Evolutionary conservation across 2,113 vertebrate genomes (phyloP).

Genomic region (Heteronetta atricapilla): DNA sequence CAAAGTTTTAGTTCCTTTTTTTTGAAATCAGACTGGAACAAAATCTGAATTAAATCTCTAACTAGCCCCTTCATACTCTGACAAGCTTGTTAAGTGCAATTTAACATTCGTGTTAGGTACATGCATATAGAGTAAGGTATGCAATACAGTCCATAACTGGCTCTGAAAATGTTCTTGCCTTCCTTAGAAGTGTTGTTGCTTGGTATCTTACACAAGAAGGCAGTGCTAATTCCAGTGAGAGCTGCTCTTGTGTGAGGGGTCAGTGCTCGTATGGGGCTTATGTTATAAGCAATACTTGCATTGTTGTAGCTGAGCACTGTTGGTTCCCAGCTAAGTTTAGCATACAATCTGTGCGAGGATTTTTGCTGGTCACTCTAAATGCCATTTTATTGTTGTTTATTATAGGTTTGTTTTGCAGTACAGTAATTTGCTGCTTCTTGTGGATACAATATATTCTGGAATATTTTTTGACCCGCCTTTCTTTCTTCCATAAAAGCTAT

Average conservation of each 20-base stretch:
- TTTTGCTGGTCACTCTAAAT: background rate
- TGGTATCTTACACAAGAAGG: background rate
- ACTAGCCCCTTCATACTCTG: constrained; percentile 40
- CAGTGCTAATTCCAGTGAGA: background rate
- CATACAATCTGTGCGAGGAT: background rate
- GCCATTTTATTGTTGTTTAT: background rate
- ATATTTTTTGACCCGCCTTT: background rate
- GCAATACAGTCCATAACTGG: background rate
- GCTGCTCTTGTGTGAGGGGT: background rate
- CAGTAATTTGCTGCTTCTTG: background rate
- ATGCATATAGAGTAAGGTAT: background rate
- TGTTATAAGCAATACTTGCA: background rate
- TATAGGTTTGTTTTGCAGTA: background rate
- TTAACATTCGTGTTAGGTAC: constrained; percentile 7
- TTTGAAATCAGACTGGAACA: background rate
- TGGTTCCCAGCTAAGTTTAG: background rate
- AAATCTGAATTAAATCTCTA: constrained; percentile 50
- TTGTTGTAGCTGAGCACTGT: background rate
- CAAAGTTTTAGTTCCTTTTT: background rate
- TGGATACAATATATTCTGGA: background rate
- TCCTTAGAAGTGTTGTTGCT: background rate
- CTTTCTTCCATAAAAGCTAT: background rate
- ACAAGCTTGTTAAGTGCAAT: constrained; percentile 49
- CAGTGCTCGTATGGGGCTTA: background rate
- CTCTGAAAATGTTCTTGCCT: background rate